These are phyloP conservation scores for Sericinus montela DNA, from an alignment of 2,888 invertebrate species.

Conservation along the genomic window DNA sequence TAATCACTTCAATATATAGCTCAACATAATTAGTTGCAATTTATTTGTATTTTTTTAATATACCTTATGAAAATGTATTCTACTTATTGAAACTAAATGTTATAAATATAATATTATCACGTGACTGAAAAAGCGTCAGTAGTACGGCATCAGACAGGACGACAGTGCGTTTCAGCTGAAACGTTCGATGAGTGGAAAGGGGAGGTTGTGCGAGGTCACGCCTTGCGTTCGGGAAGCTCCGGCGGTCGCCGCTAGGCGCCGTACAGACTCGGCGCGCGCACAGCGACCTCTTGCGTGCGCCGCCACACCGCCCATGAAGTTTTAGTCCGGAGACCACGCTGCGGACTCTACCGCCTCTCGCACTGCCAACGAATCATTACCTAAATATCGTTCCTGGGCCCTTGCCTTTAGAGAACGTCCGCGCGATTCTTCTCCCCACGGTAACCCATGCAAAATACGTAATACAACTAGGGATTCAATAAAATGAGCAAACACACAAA, in stretches of 20 bases:
- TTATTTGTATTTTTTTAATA: too few relatives aligned
- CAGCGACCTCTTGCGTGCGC: conserved; percentile 68
- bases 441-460: conserved; percentile 31
- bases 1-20: too few relatives aligned
- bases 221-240: conserved; percentile 48
- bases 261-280: conserved; percentile 52
- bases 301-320: conserved; percentile 54
- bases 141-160: conserved; percentile 35
- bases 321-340: conserved; percentile 64
- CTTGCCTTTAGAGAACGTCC: conserved; percentile 51
- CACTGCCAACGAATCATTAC: conserved; percentile 72
- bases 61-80: too few relatives aligned
- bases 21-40: too few relatives aligned
- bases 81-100: neutral
- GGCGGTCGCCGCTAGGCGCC: conserved; percentile 38
- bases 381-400: conserved; percentile 62
- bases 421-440: conserved; percentile 43
- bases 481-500: conserved; percentile 46
- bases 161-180: conserved; percentile 65
- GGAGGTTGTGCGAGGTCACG: conserved; percentile 61
- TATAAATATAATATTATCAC: conserved; percentile 9
- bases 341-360: conserved; percentile 65
- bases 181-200: conserved; percentile 59
- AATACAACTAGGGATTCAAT: conserved; percentile 36
- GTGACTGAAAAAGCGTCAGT: conserved; percentile 23